These are phyloP conservation scores for Planococcus citri DNA, from an alignment of 1,140 invertebrate genomes.

Conservation along the genomic window DNA sequence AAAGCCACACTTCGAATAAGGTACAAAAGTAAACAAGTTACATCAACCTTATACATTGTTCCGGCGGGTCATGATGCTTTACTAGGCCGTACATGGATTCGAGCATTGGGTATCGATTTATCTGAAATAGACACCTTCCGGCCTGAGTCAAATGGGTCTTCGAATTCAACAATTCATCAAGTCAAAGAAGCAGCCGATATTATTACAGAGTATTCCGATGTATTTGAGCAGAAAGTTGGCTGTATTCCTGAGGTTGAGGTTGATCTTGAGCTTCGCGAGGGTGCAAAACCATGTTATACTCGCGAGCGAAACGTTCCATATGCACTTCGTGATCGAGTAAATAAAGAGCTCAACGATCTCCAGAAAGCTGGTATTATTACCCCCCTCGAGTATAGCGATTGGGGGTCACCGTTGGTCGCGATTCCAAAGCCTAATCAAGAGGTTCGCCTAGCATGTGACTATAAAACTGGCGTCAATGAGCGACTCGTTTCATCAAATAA, in stretches of 20 bases:
- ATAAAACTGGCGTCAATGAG: slow-evolving; percentile 32
- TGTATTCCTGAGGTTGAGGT: slow-evolving; percentile 13
- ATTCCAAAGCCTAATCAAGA: slow-evolving; percentile 32
- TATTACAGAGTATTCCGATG: background rate
- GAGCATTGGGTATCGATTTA: background rate
- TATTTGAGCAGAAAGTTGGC: slow-evolving; percentile 26
- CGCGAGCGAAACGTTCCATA: slow-evolving; percentile 24
- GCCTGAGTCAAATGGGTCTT: background rate
- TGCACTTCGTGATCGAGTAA: slow-evolving; percentile 21
- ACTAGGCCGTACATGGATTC: background rate
- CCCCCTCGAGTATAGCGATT: slow-evolving; percentile 30
- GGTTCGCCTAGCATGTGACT: slow-evolving; percentile 38
- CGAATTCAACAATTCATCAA: background rate
- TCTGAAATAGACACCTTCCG: background rate
- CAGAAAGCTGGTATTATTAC: slow-evolving; percentile 27
- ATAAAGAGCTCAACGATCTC: slow-evolving; percentile 23
- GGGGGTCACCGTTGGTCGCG: slow-evolving; percentile 34
- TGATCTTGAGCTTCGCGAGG: slow-evolving; percentile 21
- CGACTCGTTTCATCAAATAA: slow-evolving; percentile 14
- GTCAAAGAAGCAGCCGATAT: background rate
- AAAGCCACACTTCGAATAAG: background rate
- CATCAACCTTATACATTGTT: background rate
- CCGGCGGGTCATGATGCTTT: background rate
- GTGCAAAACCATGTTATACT: slow-evolving; percentile 20
- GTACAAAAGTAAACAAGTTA: background rate